Evolutionary conservation across 2,888 invertebrate genomes (phyloP), one percentile per base, ranked within the genome.

Genomic region (Nomada flava): DNA sequence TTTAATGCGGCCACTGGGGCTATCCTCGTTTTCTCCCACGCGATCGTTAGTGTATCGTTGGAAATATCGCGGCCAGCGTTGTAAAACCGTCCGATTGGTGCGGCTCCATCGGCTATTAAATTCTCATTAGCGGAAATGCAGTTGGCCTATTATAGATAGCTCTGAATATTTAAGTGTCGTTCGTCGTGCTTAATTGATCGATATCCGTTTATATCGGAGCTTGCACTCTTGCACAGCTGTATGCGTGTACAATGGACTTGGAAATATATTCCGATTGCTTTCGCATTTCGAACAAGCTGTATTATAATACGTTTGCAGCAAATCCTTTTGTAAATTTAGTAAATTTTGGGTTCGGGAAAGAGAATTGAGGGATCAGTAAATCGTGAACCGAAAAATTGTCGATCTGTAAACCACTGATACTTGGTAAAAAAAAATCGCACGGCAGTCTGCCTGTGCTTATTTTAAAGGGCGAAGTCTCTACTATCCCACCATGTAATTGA

Each of bases 151-250:
- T 84, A 82, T 69, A 55, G 69, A 18, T 18, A 62, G 64, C 11
- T 59, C 62, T 70, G 82, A 76, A 86, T 79, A 82, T 87, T 85
- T 83, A 77, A 85, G 81, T 69, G 76, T 76, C 78, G 75, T 57
- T 52, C 67, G 74, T 29, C 69, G 74, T 29, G 76, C 76, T 85
- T 79, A 86, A 86, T 85, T 81, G 77, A 85, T 86, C 75, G 68
- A 79, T 79, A 74, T 50, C 57, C 65, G 60, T n/a, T 74, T 86
- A 68, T 71, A 63, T 63, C 50, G 44, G 55, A 36, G 82, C 67
- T 78, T 78, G 75, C 59, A 69, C 71, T 42, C 82, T 78, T 82
- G 55, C 52, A 57, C 69, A n/a, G n/a, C 13, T 59, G 15, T 52
- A 1, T 2, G 44, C 4, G 42, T 44, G 57, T 52, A 72, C 65